Base-by-base conservation (phyloP, 2,888 invertebrate species). In the Pherbina coryleti region DNA sequence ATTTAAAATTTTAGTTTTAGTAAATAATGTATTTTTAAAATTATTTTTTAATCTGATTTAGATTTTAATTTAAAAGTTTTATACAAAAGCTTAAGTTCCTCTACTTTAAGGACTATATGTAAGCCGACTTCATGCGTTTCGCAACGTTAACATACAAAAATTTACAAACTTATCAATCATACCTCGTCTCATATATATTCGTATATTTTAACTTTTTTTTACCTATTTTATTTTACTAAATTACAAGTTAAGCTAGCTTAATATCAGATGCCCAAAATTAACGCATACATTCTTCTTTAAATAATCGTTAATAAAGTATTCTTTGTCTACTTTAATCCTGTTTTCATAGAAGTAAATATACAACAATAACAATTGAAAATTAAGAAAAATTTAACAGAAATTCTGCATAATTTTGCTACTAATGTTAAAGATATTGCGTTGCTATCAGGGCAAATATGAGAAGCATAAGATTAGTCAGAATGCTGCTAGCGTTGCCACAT, bases 401-500 rank as follows among this genome's bases (percentile, higher is more conserved):
- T 76, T 79, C 70, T 80, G 72, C 0, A 81, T 82, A 81, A 81
- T 74, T 66, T 51, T 73, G 73, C 57, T 66, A 62, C 76, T 79
- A 82, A 78, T 83, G 87, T 86, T 89, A 88, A 79, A 88, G 86
- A 83, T 84, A 84, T 81, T 84, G 84, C 79, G 84, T 85, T 74
- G 88, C 76, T 80, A 83, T 80, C 78, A 85, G 82, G 78, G 87
- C 82, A 75, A 88, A 79, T 75, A 88, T 78, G 76, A 90, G 79
- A 81, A 90, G 83, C 76, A 83, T 77, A 57, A 86, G 83, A 82
- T 87, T 90, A 74, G 84, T 83, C 80, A 86, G 84, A 66, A 87
- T 79, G 72, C 82, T 82, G 78, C 84, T 86, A 17, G 88, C 91
- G 81, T 91, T 90, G 62, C 93, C 93, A 83, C 93, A 94, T 89